Evolutionary conservation across 2,797 vertebrate species (phyloP).

Genomic region (Bradypodion ventrale): DNA sequence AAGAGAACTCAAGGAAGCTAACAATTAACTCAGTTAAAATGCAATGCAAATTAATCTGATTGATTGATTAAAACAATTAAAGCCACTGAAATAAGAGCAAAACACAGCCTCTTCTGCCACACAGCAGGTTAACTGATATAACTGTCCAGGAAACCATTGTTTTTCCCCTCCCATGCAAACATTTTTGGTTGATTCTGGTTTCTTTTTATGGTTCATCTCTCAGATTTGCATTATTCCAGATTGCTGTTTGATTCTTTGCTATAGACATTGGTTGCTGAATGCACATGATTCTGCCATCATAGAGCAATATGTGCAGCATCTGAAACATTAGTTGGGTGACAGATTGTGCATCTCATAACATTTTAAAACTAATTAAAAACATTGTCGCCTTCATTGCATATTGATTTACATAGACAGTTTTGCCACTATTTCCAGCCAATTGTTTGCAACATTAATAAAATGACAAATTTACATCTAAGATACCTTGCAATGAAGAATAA

Average conservation of each 20-base stretch:
- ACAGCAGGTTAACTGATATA: neutral
- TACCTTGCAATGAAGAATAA: neutral
- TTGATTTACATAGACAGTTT: slow-evolving; percentile 21
- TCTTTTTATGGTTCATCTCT: neutral
- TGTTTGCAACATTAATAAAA: slow-evolving; percentile 39
- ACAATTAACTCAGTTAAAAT: too few relatives aligned
- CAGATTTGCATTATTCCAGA: neutral
- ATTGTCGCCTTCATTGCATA: slow-evolving; percentile 17
- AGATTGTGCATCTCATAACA: slow-evolving; percentile 23
- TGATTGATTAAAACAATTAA: too few relatives aligned
- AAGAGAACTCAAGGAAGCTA: too few relatives aligned
- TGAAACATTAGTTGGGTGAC: slow-evolving; percentile 4
- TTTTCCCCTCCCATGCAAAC: neutral
- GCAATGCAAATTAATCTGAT: too few relatives aligned
- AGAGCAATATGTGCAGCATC: neutral
- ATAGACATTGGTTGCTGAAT: neutral
- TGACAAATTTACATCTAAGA: slow-evolving; percentile 3
- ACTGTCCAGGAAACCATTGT: neutral
- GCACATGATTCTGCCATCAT: neutral
- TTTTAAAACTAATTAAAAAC: slow-evolving; percentile 34
- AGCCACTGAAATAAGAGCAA: too few relatives aligned
- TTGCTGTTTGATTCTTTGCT: neutral
- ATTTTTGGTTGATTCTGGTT: neutral
- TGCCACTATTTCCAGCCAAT: slow-evolving; percentile 14
- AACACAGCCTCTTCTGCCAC: too few relatives aligned